Conservation (phyloP, 92 coral and sea anemone species). For the Porites rus region DNA sequence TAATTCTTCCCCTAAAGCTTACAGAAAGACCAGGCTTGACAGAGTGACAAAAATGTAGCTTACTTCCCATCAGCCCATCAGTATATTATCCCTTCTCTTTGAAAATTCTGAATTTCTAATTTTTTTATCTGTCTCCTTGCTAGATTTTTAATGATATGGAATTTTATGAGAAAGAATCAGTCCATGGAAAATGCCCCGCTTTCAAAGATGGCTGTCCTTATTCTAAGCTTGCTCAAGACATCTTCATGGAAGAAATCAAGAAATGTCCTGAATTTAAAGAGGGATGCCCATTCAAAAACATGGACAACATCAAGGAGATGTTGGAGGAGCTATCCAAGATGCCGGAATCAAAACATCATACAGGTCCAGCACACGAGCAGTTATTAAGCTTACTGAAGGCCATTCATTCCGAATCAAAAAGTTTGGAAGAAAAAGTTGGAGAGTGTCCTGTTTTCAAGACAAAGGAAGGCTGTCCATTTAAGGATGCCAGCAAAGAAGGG, state of each 20-base stretch:
- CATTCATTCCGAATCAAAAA: conserved; percentile 72
- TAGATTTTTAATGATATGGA: conserved; percentile 6
- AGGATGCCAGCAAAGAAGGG: conserved; percentile 79
- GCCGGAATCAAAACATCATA: conserved; percentile 80
- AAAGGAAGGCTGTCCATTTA: conserved; percentile 85
- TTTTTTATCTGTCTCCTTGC: background rate
- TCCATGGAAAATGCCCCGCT: conserved; percentile 91
- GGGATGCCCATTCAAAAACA: conserved; percentile 87
- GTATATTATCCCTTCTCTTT: too few relatives aligned
- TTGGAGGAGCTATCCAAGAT: conserved; percentile 71
- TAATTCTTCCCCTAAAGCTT: too few relatives aligned
- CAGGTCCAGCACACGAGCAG: conserved; percentile 77
- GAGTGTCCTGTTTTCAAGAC: conserved; percentile 85
- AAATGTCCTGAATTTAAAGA: conserved; percentile 86
- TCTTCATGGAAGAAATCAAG: conserved; percentile 72
- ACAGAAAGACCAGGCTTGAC: too few relatives aligned
- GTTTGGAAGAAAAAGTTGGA: conserved; percentile 74
- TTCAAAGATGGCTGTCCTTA: conserved; percentile 96
- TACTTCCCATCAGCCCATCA: too few relatives aligned
- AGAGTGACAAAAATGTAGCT: background rate
- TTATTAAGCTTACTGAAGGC: conserved; percentile 65
- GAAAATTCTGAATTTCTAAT: background rate
- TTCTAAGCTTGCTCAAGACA: conserved; percentile 69
- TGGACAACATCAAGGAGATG: conserved; percentile 72
- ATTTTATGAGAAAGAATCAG: conserved; percentile 71